These are phyloP conservation scores for Subanguina moxae DNA, from an alignment of 1,140 invertebrate species.

Conservation along the genomic window DNA sequence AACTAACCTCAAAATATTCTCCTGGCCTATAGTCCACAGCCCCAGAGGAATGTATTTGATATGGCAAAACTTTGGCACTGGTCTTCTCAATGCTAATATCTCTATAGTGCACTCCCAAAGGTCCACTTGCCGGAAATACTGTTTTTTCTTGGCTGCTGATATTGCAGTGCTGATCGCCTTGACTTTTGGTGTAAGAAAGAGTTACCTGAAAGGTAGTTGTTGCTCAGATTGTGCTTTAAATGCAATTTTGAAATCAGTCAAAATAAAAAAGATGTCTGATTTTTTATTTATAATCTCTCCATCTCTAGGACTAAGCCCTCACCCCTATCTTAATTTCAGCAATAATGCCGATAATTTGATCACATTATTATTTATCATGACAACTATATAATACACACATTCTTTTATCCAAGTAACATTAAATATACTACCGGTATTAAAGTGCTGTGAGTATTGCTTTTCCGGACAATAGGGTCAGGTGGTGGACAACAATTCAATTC, in stretches of 20 bases:
- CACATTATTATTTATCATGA: too few relatives aligned
- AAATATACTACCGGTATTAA: not conserved
- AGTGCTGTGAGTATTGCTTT: not conserved
- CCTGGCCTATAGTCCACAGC: not conserved
- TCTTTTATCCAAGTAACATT: too few relatives aligned
- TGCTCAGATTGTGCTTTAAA: too few relatives aligned
- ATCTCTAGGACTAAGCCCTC: too few relatives aligned
- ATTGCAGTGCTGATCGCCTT: not conserved
- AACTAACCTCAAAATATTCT: not conserved
- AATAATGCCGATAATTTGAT: too few relatives aligned
- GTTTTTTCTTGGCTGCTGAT: not conserved
- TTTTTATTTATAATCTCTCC: not conserved
- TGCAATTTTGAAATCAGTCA: not conserved
- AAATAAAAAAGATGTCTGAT: not conserved
- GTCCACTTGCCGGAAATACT: not conserved
- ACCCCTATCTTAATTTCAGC: too few relatives aligned
- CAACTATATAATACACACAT: too few relatives aligned
- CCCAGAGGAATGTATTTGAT: not conserved
- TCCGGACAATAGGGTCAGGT: not conserved
- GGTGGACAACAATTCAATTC: not conserved
- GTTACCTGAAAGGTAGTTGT: not conserved
- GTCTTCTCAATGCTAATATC: constrained; percentile 5
- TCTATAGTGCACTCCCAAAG: not conserved
- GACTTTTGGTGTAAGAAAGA: not conserved
- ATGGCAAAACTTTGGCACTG: not conserved